Evolutionary conservation across 1,140 invertebrate species (phyloP).

Genomic region (Choristoneura fumiferana): DNA sequence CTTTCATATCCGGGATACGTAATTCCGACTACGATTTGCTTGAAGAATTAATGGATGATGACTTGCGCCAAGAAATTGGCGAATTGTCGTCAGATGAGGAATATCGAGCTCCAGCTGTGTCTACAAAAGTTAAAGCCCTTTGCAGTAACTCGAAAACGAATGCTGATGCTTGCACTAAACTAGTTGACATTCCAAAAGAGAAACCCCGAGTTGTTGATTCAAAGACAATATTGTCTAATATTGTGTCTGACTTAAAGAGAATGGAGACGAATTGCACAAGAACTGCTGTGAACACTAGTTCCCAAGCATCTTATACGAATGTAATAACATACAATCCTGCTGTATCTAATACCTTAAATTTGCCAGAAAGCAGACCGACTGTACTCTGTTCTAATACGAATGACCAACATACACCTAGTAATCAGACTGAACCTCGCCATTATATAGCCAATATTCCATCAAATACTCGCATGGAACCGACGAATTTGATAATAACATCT

Average conservation of each 20-base stretch:
- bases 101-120: neutral
- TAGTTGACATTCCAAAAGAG: neutral
- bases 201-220: neutral
- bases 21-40: conserved; percentile 65
- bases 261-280: neutral
- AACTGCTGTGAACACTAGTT: neutral
- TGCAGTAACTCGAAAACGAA: neutral
- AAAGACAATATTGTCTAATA: neutral
- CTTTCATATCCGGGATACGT: conserved; percentile 54
- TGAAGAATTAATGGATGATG: conserved; percentile 69
- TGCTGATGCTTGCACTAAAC: neutral
- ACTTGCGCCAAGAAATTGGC: conserved; percentile 65
- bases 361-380: neutral
- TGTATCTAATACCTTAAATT: neutral
- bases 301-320: neutral
- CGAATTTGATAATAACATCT: conserved; percentile 22
- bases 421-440: neutral
- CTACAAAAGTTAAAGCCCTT: neutral
- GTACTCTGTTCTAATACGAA: neutral
- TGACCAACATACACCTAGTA: neutral
- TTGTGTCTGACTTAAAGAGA: neutral
- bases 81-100: conserved; percentile 66
- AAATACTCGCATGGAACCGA: neutral
- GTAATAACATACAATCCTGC: neutral
- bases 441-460: neutral